A percentile compares a stretch with the other conserved stretches of the same genome.
Conservation (phyloP, 2,797 vertebrate genomes). For the Chelon labrosus region DNA sequence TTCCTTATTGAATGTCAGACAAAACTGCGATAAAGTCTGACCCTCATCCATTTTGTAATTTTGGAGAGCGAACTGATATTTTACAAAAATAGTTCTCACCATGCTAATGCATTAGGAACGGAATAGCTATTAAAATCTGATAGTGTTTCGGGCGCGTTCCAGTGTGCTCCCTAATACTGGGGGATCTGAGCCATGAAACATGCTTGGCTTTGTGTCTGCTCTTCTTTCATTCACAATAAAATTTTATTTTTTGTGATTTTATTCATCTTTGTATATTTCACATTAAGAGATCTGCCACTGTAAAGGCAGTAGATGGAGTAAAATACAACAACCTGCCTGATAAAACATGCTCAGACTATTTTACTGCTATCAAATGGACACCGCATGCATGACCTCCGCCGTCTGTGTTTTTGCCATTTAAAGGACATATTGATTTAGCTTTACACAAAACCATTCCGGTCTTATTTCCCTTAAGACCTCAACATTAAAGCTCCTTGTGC, state of each 20-base stretch:
- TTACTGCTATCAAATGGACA: conserved; percentile 41
- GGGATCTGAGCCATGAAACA: conserved; percentile 55
- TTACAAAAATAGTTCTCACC: conserved; percentile 44
- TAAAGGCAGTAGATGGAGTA: conserved; percentile 36
- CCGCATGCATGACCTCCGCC: conserved; percentile 34
- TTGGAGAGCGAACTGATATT: conserved; percentile 33
- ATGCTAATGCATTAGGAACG: conserved; percentile 47
- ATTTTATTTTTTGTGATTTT: conserved; percentile 48
- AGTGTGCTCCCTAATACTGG: conserved; percentile 38
- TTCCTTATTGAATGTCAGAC: conserved; percentile 64
- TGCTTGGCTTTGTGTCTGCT: conserved; percentile 20
- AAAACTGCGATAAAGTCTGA: conserved; percentile 58
- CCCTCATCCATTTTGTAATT: conserved; percentile 47
- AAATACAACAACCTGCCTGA: conserved; percentile 60
- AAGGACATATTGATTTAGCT: conserved; percentile 74
- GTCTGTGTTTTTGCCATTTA: conserved; percentile 56
- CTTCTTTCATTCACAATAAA: conserved; percentile 37
- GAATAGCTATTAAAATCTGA: conserved; percentile 38
- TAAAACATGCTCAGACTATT: conserved; percentile 57
- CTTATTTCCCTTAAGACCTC: conserved; percentile 75
- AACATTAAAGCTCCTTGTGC: conserved; percentile 4
- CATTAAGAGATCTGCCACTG: conserved; percentile 34
- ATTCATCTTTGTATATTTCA: conserved; percentile 39
- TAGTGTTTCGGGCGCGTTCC: conserved; percentile 28
- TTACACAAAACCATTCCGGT: conserved; percentile 54